Evolutionary conservation across 2,797 vertebrate species (phyloP).

Genomic region (Anguilla megastoma): DNA sequence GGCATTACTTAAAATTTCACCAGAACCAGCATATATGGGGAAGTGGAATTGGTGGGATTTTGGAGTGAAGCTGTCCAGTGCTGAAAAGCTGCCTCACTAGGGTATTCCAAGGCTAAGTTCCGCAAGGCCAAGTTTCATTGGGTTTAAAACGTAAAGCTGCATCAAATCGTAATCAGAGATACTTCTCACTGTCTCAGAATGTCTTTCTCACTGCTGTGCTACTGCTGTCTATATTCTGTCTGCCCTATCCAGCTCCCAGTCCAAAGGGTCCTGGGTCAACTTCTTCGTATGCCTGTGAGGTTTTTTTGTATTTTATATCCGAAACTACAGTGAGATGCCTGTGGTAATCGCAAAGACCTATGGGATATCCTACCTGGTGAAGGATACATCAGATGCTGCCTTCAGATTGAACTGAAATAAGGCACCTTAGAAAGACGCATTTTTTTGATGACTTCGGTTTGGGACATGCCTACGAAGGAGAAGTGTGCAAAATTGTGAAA

Average conservation of each 20-base stretch:
- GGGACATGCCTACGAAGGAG: too few species aligned
- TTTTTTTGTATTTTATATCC: background rate
- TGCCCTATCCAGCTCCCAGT: background rate
- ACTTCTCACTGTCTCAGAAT: background rate
- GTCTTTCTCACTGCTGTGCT: background rate
- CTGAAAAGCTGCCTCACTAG: slow-evolving; percentile 11
- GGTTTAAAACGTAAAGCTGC: background rate
- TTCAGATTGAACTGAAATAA: too few species aligned
- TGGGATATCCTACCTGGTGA: too few species aligned
- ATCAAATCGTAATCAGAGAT: background rate
- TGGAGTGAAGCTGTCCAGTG: slow-evolving; percentile 23
- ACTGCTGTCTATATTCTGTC: background rate
- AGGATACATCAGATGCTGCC: too few species aligned
- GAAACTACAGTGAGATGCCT: background rate
- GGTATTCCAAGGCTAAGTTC: too few species aligned
- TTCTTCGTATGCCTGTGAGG: background rate
- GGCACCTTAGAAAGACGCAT: too few species aligned
- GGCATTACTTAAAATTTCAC: background rate
- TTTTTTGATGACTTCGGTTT: too few species aligned
- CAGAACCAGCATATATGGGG: background rate
- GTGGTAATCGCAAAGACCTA: too few species aligned
- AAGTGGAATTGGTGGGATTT: background rate
- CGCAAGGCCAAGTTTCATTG: background rate
- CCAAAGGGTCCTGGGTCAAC: background rate
- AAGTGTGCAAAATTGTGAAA: too few species aligned